Conservation (phyloP, 2,888 invertebrate species). For the Lycophotia porphyrea region DNA sequence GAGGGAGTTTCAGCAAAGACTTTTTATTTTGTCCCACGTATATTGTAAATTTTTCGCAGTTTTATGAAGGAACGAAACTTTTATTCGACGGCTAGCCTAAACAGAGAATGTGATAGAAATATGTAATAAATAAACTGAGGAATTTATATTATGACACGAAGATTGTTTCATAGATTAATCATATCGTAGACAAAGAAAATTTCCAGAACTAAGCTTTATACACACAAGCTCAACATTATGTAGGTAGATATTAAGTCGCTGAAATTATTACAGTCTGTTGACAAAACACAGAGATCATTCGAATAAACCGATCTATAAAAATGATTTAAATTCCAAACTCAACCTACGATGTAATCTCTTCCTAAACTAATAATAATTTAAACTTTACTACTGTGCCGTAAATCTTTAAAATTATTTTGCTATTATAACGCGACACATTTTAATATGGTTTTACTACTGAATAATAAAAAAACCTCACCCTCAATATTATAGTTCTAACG, state of each 20-base stretch:
- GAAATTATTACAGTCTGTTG: constrained; percentile 50
- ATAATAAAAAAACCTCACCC: constrained; percentile 51
- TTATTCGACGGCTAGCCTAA: constrained; percentile 35
- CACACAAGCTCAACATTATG: constrained; percentile 8
- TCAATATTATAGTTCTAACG: constrained; percentile 50
- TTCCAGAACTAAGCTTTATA: constrained; percentile 24
- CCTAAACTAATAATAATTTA: constrained; percentile 70
- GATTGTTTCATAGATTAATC: constrained; percentile 49
- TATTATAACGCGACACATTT: constrained; percentile 53
- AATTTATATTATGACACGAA: constrained; percentile 51
- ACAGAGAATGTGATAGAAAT: constrained; percentile 32
- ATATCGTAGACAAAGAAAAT: constrained; percentile 47
- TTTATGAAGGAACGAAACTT: constrained; percentile 16
- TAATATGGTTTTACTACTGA: constrained; percentile 46
- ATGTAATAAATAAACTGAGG: constrained; percentile 56
- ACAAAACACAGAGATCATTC: constrained; percentile 48
- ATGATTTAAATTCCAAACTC: constrained; percentile 56
- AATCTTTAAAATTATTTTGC: constrained; percentile 66
- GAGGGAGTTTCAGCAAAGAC: constrained; percentile 33
- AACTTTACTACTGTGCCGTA: constrained; percentile 61
- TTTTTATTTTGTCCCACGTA: constrained; percentile 47
- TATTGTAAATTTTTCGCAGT: constrained; percentile 33
- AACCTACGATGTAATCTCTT: constrained; percentile 66
- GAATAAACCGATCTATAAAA: constrained; percentile 62
- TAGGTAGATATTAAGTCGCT: constrained; percentile 23